Evolutionary conservation across 2,797 vertebrate species (phyloP).

Genomic region (Phataginus tetradactyla): DNA sequence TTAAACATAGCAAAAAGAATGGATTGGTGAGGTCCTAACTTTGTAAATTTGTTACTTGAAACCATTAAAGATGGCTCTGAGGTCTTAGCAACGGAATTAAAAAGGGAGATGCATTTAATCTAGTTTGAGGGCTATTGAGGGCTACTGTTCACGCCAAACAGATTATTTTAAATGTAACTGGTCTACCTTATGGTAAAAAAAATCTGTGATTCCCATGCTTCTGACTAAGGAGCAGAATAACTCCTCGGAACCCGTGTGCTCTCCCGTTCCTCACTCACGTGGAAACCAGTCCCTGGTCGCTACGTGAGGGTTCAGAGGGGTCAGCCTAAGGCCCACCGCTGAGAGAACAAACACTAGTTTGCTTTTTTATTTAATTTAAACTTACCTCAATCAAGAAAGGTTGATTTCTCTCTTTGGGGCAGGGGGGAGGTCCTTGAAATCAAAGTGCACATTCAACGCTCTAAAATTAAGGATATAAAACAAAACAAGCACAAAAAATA

Average conservation of each 20-base stretch:
- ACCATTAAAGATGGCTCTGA: background rate
- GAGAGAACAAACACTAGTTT: background rate
- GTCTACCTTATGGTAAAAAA: background rate
- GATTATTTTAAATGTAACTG: background rate
- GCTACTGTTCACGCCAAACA: background rate
- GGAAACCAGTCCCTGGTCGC: background rate
- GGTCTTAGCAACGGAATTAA: background rate
- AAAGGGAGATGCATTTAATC: background rate
- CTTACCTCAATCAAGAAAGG: background rate
- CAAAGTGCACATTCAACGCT: background rate
- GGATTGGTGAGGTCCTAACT: background rate
- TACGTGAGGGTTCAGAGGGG: background rate
- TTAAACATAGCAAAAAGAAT: background rate
- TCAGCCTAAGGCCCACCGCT: background rate
- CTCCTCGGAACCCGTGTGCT: background rate
- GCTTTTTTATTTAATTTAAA: background rate
- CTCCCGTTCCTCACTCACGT: background rate
- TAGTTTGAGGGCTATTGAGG: background rate
- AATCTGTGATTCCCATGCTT: background rate
- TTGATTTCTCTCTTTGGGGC: background rate
- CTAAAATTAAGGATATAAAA: background rate
- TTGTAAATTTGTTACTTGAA: background rate
- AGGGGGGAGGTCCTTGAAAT: background rate
- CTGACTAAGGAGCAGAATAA: background rate
- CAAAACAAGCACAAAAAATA: background rate